Conservation (phyloP, 2,113 vertebrate genomes). For the Anhinga anhinga region DNA sequence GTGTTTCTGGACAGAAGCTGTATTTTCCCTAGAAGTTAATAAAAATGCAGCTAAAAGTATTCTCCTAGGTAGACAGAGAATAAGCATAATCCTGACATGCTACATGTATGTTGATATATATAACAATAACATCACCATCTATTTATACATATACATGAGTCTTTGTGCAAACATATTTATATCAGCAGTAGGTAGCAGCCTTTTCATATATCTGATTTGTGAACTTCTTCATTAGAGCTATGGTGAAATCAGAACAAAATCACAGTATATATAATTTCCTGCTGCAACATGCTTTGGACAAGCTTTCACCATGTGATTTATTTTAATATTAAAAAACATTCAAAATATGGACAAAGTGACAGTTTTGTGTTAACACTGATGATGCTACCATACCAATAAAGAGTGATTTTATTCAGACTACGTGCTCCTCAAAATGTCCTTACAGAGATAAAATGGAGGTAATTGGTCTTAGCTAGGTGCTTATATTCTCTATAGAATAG, state of each 20-base stretch:
- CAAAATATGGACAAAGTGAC: neutral
- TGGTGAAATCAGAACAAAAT: neutral
- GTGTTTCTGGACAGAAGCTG: neutral
- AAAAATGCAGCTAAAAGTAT: neutral
- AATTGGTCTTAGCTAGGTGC: neutral
- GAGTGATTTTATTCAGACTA: neutral
- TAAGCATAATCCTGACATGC: neutral
- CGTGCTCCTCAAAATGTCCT: neutral
- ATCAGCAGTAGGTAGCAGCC: neutral
- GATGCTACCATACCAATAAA: neutral
- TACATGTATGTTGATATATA: neutral
- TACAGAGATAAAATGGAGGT: neutral
- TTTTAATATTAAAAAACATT: neutral
- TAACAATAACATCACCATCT: neutral
- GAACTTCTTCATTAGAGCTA: neutral
- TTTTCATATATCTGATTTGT: neutral
- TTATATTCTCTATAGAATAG: neutral
- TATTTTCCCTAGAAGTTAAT: neutral
- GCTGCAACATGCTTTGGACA: neutral
- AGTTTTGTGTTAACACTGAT: neutral
- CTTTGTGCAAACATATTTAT: neutral
- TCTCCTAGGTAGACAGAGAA: neutral
- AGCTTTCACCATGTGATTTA: neutral
- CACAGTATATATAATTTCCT: neutral
- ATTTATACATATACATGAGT: neutral